phyloP scores from a whole-genome alignment of 2,113 vertebrate species.

The Leiothrix lutea region DNA sequence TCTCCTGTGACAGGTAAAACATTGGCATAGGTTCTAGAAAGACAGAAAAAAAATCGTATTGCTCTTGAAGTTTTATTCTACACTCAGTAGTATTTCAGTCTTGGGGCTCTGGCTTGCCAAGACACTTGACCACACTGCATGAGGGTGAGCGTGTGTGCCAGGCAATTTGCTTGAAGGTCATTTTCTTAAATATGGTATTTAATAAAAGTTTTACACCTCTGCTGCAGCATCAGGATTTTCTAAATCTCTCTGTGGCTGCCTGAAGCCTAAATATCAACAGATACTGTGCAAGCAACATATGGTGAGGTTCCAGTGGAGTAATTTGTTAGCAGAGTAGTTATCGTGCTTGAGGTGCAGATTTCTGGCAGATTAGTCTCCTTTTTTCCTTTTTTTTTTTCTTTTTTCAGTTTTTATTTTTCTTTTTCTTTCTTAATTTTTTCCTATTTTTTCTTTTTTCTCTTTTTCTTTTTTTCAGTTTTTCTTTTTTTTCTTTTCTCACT shows the following conservation, averaged over 20 bases:
- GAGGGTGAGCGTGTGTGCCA: neutral
- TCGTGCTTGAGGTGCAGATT: slow-evolving; percentile 16
- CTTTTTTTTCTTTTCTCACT: rapidly evolving
- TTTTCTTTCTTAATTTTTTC: rapidly evolving
- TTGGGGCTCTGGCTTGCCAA: neutral
- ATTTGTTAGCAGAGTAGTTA: slow-evolving; percentile 43
- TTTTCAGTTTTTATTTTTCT: too few relatives aligned
- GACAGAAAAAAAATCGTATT: neutral
- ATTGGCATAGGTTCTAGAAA: neutral
- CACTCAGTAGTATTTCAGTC: neutral
- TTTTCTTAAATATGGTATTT: neutral
- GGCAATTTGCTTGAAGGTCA: neutral
- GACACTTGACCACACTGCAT: neutral
- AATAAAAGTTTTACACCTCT: neutral
- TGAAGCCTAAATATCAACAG: slow-evolving; percentile 50
- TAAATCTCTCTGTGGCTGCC: neutral
- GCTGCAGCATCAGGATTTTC: neutral
- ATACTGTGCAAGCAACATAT: slow-evolving; percentile 23
- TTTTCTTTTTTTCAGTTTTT: neutral
- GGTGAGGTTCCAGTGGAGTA: slow-evolving; percentile 27
- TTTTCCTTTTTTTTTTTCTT: neutral
- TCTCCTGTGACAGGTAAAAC: neutral
- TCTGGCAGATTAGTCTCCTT: neutral
- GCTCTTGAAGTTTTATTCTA: neutral
- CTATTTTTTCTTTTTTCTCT: rapidly evolving